Evolutionary conservation across 2,888 invertebrate genomes (phyloP).

Genomic region (Dicranocentrus wangi): DNA sequence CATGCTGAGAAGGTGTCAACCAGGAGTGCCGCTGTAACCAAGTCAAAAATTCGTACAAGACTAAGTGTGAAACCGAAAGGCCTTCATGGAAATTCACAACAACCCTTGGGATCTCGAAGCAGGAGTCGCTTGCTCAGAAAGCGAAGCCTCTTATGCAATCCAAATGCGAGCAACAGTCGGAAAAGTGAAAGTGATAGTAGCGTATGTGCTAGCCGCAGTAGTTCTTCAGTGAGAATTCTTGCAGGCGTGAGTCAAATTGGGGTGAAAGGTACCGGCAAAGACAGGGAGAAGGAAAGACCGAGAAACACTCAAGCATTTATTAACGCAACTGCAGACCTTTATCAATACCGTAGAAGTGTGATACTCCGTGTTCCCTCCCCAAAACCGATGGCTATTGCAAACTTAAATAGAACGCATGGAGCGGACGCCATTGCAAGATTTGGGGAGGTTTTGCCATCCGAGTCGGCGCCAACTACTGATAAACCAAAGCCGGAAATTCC

Average conservation of each 20-base stretch:
- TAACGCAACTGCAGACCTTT: constrained; percentile 61
- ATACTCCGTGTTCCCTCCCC: constrained; percentile 59
- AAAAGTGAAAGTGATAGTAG: constrained; percentile 67
- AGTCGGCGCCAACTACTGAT: neutral
- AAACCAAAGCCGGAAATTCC: constrained; percentile 33
- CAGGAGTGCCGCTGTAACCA: constrained; percentile 50
- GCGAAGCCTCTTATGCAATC: constrained; percentile 55
- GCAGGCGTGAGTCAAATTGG: constrained; percentile 44
- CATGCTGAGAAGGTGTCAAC: constrained; percentile 9
- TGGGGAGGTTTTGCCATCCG: neutral
- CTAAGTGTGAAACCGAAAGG: constrained; percentile 64
- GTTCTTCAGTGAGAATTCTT: constrained; percentile 56
- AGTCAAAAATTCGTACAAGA: constrained; percentile 71
- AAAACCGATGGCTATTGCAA: constrained; percentile 37
- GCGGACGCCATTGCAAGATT: constrained; percentile 45
- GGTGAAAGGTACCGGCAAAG: constrained; percentile 30
- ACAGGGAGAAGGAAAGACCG: constrained; percentile 53
- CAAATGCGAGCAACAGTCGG: constrained; percentile 45
- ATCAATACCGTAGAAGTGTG: constrained; percentile 58
- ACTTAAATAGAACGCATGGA: constrained; percentile 37
- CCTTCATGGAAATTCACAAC: constrained; percentile 47
- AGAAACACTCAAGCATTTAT: constrained; percentile 59
- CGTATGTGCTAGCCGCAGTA: constrained; percentile 63
- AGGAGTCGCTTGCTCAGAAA: constrained; percentile 63
- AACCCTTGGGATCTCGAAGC: constrained; percentile 59